Conservation (phyloP, 2,888 invertebrate genomes). For the Nasonia oneida region DNA sequence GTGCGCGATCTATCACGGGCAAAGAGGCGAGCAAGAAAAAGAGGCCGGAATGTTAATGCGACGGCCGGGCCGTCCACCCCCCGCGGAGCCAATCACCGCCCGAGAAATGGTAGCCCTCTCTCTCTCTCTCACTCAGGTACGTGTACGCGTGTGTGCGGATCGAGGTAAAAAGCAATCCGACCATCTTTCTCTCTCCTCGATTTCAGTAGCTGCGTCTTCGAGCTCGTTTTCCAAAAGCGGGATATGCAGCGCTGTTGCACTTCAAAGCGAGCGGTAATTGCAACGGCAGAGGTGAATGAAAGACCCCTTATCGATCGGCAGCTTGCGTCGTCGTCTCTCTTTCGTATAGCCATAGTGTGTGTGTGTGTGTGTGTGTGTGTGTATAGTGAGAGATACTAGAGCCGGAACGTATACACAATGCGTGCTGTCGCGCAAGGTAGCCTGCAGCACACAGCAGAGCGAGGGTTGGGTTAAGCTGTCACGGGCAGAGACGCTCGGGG, state of each 20-base stretch:
- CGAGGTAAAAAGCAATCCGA: neutral
- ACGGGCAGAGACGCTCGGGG: slow-evolving; percentile 77
- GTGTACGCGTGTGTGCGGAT: neutral
- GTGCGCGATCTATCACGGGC: slow-evolving; percentile 70
- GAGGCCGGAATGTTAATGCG: slow-evolving; percentile 78
- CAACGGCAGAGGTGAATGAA: slow-evolving; percentile 19
- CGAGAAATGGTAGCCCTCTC: slow-evolving; percentile 77
- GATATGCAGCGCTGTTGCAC: neutral
- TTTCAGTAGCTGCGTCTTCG: neutral
- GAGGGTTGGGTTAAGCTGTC: slow-evolving; percentile 76
- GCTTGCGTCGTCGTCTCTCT: neutral
- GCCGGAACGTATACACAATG: neutral
- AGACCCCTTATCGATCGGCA: slow-evolving; percentile 13
- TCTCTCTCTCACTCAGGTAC: neutral
- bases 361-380: no score
- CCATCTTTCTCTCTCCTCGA: neutral
- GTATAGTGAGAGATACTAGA: neutral
- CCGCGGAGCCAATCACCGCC: slow-evolving; percentile 78
- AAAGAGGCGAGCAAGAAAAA: slow-evolving; percentile 68
- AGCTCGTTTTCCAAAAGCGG: neutral
- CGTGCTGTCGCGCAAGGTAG: neutral
- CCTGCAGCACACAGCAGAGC: slow-evolving; percentile 60
- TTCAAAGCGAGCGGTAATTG: neutral
- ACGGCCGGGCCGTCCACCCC: slow-evolving; percentile 76
- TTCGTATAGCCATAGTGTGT: neutral